These are phyloP conservation scores for Marronus borbonicus DNA, from an alignment of 2,888 invertebrate genomes.

Conservation along the genomic window DNA sequence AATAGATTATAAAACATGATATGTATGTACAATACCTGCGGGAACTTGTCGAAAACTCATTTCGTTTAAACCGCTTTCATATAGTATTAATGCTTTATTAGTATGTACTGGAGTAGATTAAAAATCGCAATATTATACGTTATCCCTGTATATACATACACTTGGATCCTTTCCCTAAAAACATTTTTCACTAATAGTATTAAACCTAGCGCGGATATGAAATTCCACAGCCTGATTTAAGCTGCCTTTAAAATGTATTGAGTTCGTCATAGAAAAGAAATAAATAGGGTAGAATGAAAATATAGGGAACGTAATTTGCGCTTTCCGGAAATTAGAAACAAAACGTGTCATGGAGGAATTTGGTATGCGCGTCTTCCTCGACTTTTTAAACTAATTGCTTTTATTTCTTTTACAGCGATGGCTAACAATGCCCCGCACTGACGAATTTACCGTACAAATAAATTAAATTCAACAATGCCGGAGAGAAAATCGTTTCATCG, in stretches of 20 bases:
- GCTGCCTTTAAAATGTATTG: background rate
- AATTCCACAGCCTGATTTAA: background rate
- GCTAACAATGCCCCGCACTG: background rate
- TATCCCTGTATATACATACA: too few relatives aligned
- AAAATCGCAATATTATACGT: too few relatives aligned
- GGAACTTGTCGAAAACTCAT: too few relatives aligned
- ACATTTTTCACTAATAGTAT: too few relatives aligned
- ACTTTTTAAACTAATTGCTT: slow-evolving; percentile 27
- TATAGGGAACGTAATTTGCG: background rate
- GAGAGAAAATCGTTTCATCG: slow-evolving; percentile 1
- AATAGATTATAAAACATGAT: too few relatives aligned
- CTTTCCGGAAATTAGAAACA: slow-evolving; percentile 9
- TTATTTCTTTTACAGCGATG: slow-evolving; percentile 15
- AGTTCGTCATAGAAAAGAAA: background rate
- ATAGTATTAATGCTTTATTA: too few relatives aligned
- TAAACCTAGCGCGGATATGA: background rate
- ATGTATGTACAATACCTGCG: too few relatives aligned
- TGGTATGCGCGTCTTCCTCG: background rate
- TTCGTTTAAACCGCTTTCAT: too few relatives aligned
- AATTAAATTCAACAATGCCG: slow-evolving; percentile 27
- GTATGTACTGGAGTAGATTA: too few relatives aligned
- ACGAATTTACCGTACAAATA: slow-evolving; percentile 15
- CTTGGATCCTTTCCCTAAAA: too few relatives aligned
- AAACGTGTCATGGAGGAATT: background rate
- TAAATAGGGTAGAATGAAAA: background rate